Base-by-base conservation (phyloP, 2,797 vertebrate species). In the Otolemur crassicaudatus region DNA sequence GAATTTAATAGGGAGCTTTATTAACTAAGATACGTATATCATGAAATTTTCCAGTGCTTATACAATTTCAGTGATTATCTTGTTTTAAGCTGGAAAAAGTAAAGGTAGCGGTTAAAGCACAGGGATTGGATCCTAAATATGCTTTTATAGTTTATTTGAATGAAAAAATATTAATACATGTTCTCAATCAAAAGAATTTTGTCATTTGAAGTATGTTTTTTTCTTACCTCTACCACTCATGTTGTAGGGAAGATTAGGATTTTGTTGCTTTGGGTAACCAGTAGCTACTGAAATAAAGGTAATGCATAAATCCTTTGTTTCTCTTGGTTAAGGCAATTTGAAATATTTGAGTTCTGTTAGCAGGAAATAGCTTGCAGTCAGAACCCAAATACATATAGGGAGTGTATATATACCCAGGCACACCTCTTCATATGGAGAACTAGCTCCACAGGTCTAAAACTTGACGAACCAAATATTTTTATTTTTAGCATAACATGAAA, bases 251-350 rank as follows among this genome's bases (percentile, higher is more conserved):
- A 27, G 25, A 81, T 95, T 97, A 85, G 27, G 40, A 76, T 96
- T 96, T 60, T 13, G 7, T 98, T 98, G 49, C 95, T 89, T 88
- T 63, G 92, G 37, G 67, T 84, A 31, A 65, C 65, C 22, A 72
- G 94, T 97, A 98, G 97, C 97, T 98, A 97, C 89, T 97, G 95
- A 97, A 79, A 91, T 60, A 0, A 2, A 92, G 0, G 84, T 95
- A 92, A 23, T 98, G 96, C 98, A 98, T 40, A 92, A 91, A 94
- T 73, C 95, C 94, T 97, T 98, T 98, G 97, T 98, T 97, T 98
- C 87, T 90, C n/a, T 14, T 56, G 1, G 0, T 76, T 27, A 96
- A 97, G 96, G 87, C 97, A 81, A 8, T 97, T 80, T 93, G 88
- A 96, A 98, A 96, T 67, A 90, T 22, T 96, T 96, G 88, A 79